Evolutionary conservation across 2,888 invertebrate genomes (phyloP), one percentile per base, ranked within the genome.

Genomic region (Sycophila texana): DNA sequence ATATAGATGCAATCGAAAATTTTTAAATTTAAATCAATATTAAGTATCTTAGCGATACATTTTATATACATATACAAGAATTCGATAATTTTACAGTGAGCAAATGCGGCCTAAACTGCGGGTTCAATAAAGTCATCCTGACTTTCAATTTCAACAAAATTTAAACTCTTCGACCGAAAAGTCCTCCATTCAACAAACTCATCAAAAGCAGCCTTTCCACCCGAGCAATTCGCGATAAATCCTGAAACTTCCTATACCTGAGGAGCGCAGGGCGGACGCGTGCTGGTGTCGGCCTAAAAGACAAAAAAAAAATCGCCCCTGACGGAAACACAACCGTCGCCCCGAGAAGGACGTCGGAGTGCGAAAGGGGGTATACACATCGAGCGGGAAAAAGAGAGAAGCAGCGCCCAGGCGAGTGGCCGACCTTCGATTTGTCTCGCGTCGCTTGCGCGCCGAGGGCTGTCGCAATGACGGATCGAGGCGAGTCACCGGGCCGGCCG

Each of bases 401-500:
- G 39, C 47, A 16, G 14, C 14, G 22, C 30, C 30, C 57, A 51
- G 72, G 26, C 26, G 26, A 26, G 26, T 26, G 68, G 60, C 22
- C 61, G 20, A 49, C 67, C 61, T 70, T 74, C 75, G 68, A 78
- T 81, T 81, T 73, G 72, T 81, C 78, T 81, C 73, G 75, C 75
- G 75, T 75, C 70, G 51, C 74, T 78, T 75, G 78, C 51, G 60
- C 58, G 63, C 74, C 57, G 63, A n/a, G 51, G 61, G 63, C 73
- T 60, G 75, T 74, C 74, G 76, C 74, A 79, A 79, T 78, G 81
- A 81, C 75, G 49, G 76, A 60, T 79, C 73, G 65, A 22, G 39
- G 39, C 39, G 39, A 39, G 39, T 39, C 39, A 39, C 39, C 39
- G 10, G 39, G 39, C 30, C 58, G 39, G 63, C 47, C 26, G 18